Conservation (phyloP, 1,140 invertebrate genomes). For the Zophobas morio region DNA sequence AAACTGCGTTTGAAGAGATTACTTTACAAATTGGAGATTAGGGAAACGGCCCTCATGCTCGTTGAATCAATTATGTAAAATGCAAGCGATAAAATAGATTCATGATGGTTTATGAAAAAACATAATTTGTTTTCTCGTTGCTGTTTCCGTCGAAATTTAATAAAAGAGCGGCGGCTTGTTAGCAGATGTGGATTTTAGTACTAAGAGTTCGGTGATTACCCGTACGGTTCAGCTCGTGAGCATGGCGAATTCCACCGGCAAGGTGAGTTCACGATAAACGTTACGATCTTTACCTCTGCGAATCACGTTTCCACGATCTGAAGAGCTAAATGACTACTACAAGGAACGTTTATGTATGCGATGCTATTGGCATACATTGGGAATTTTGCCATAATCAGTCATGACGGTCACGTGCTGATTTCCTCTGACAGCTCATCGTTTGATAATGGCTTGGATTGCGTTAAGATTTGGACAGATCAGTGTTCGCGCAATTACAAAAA, state of each 20-base stretch:
- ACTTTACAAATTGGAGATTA: conserved; percentile 29
- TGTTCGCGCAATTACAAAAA: too few relatives aligned
- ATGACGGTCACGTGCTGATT: conserved; percentile 15
- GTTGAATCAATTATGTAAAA: conserved; percentile 25
- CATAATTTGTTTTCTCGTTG: too few relatives aligned
- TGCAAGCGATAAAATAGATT: too few relatives aligned
- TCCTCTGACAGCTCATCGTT: background rate
- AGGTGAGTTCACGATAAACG: conserved; percentile 13
- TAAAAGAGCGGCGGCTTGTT: too few relatives aligned
- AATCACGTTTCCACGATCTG: conserved; percentile 26
- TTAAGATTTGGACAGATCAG: too few relatives aligned
- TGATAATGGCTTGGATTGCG: too few relatives aligned
- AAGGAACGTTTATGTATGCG: conserved; percentile 12
- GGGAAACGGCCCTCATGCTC: background rate
- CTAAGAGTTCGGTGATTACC: background rate
- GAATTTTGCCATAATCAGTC: conserved; percentile 18
- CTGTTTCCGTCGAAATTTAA: too few relatives aligned
- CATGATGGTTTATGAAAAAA: too few relatives aligned
- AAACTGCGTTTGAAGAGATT: conserved; percentile 19
- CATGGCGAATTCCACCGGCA: conserved; percentile 6
- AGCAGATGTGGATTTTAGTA: too few relatives aligned
- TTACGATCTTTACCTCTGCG: conserved; percentile 24
- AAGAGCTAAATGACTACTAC: conserved; percentile 32
- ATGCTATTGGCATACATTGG: too few relatives aligned
- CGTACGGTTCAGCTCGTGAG: conserved; percentile 13